A percentile compares a stretch with the other conserved stretches of the same genome.
phyloP scores from a whole-genome alignment of 1,140 invertebrate genomes.

The Platorchestia sp. region DNA sequence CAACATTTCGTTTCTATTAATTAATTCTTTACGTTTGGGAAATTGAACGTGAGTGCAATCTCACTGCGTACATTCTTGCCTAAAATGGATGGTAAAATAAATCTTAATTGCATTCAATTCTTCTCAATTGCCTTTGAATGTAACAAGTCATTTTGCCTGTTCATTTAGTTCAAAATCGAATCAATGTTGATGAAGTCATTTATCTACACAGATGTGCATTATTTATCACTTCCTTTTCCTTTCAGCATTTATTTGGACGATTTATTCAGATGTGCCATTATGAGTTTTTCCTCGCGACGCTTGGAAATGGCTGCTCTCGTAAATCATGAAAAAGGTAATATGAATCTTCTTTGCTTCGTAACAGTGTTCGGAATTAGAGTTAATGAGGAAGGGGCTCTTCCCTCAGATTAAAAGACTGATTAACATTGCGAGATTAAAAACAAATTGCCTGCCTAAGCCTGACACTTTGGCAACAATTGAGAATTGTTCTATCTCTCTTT shows the following conservation, averaged over 20 bases:
- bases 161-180: background rate
- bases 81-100: background rate
- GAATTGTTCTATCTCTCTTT: constrained; percentile 38
- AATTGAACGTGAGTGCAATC: background rate
- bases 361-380: constrained; percentile 6
- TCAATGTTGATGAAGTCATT: background rate
- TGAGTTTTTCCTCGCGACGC: background rate
- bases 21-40: no score
- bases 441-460: constrained; percentile 43
- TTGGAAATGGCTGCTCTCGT: background rate
- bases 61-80: background rate
- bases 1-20: no score
- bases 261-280: background rate
- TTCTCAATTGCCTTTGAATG: background rate
- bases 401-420: constrained; percentile 23
- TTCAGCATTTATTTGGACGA: background rate
- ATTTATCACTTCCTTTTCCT: background rate
- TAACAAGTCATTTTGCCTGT: background rate
- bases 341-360: background rate
- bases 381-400: constrained; percentile 20
- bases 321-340: constrained; percentile 2
- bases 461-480: constrained; percentile 40
- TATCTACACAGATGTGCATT: background rate
- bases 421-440: constrained; percentile 41
- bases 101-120: background rate